Evolutionary conservation across 2,113 vertebrate species (phyloP), one percentile per base, ranked within the genome.

Genomic region (Pterocles orientalis): DNA sequence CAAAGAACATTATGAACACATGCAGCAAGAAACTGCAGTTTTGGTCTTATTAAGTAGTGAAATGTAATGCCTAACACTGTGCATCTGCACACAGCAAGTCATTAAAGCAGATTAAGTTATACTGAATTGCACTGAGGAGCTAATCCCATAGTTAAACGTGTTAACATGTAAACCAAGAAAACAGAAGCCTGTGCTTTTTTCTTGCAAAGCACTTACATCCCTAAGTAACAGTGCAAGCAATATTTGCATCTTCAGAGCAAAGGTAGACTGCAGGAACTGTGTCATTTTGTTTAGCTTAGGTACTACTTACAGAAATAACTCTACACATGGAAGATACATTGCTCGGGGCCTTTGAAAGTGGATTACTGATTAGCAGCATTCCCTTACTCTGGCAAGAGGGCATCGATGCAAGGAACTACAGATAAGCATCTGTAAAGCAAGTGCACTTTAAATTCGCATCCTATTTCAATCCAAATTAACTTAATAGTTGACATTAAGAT

Each of bases 191-290:
- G 54, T 65, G 58, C 28, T 62, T 86, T 58, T 53, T 92, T 61
- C 73, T 73, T 45, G 58, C 57, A 85, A 73, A 83, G 57, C 78
- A 71, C 71, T 93, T 94, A 84, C 94, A 50, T 58, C 84, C 73
- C 72, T 31, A 65, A 94, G 57, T 19, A 41, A 36, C 47, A 45
- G 4, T 16, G 43, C 31, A 54, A 89, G 70, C 36, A 34, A 5
- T 82, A 91, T 95, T 94, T 95, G 92, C 94, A 94, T 86, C 65
- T 92, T 78, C 93, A 94, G 56, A 91, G 56, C 61, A 72, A 34
- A 73, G 61, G 24, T 29, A 76, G 45, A 77, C 51, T 12, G 47
- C 45, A 71, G 18, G 72, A 75, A 79, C 39, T 4, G 14, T 7
- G 33, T 53, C 21, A 14, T 62, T 77, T 77, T 66, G 21, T 50